These are phyloP conservation scores for Pilophorus perplexus DNA, from an alignment of 2,888 invertebrate genomes.

Conservation along the genomic window DNA sequence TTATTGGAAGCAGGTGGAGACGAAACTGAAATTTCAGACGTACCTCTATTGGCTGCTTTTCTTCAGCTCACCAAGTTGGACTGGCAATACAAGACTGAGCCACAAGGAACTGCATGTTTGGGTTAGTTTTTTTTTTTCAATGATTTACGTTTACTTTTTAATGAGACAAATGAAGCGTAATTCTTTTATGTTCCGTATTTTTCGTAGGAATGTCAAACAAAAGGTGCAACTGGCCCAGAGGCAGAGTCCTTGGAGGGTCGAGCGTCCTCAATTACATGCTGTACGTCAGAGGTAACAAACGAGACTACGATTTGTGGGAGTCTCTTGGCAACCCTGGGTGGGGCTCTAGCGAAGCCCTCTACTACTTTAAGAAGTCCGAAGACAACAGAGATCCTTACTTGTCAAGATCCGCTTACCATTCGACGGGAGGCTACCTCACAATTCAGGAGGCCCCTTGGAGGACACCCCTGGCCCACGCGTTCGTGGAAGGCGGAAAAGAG, in stretches of 20 bases:
- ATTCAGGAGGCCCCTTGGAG: conserved; percentile 84
- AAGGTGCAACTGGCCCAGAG: conserved; percentile 87
- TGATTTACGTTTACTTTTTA: background rate
- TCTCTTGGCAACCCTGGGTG: conserved; percentile 82
- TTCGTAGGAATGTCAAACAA: conserved; percentile 73
- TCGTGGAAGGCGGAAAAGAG: conserved; percentile 78
- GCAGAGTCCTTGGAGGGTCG: conserved; percentile 87
- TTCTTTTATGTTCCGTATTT: background rate
- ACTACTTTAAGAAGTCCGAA: conserved; percentile 88
- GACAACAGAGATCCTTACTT: conserved; percentile 85
- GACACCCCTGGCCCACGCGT: conserved; percentile 76
- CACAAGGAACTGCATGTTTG: conserved; percentile 75
- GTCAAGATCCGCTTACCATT: conserved; percentile 73
- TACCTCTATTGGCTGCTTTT: conserved; percentile 82
- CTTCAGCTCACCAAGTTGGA: conserved; percentile 82
- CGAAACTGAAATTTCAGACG: conserved; percentile 87
- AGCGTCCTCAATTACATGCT: conserved; percentile 90
- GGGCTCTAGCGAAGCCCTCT: conserved; percentile 74
- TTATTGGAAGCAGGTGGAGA: conserved; percentile 84
- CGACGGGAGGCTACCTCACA: conserved; percentile 76
- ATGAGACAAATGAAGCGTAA: no score
- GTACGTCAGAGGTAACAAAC: conserved; percentile 82
- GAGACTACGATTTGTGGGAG: conserved; percentile 90
- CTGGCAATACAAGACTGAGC: conserved; percentile 92
- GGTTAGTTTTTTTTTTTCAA: conserved; percentile 58